phyloP scores from a whole-genome alignment of 2,113 vertebrate genomes.

The Vidua macroura region DNA sequence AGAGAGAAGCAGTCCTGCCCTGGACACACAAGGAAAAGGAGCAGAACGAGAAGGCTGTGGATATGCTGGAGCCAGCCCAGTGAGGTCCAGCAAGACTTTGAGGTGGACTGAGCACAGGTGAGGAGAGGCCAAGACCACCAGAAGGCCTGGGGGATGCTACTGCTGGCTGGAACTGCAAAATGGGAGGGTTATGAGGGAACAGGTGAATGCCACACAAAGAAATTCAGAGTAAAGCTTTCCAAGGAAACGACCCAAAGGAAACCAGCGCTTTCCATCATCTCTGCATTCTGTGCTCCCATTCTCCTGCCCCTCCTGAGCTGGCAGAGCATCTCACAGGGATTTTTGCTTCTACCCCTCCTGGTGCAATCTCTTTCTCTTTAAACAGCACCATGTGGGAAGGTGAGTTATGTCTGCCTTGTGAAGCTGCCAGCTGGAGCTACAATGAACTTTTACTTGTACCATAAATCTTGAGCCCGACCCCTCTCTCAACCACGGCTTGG shows the following conservation, averaged over 20 bases:
- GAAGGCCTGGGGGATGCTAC: neutral
- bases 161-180: neutral
- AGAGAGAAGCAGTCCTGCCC: neutral
- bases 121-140: neutral
- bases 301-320: neutral
- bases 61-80: neutral
- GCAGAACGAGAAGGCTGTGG: neutral
- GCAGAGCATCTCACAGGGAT: neutral
- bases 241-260: neutral
- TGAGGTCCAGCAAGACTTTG: neutral
- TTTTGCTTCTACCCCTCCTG: neutral
- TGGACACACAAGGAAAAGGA: neutral
- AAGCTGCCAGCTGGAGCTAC: neutral
- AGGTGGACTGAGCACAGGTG: neutral
- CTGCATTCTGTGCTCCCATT: neutral
- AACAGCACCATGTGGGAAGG: neutral
- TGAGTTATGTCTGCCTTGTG: neutral
- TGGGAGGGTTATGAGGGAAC: too few species aligned
- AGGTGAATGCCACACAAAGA: neutral
- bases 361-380: neutral
- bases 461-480: neutral
- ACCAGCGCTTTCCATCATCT: neutral
- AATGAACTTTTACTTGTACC: neutral
- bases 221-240: neutral
- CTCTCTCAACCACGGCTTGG: neutral